Conservation (phyloP, 1,140 invertebrate species). For the Thaumetopoea pityocampa region DNA sequence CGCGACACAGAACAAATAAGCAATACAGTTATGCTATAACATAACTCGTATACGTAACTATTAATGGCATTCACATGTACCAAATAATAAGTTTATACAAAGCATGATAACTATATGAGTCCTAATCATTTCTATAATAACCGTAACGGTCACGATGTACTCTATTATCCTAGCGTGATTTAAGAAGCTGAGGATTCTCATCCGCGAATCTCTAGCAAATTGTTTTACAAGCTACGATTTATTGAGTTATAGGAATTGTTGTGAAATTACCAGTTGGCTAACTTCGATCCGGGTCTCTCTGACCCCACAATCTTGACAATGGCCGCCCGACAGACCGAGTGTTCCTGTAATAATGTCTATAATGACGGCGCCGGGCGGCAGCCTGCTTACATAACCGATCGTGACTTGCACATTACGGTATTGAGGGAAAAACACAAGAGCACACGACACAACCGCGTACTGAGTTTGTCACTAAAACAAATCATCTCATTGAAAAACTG, state of each 20-base stretch:
- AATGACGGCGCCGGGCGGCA: conserved; percentile 64
- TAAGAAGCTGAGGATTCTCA: conserved; percentile 36
- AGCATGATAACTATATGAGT: conserved; percentile 45
- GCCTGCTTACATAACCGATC: conserved; percentile 70
- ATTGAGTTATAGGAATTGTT: conserved; percentile 66
- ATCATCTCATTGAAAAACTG: neutral
- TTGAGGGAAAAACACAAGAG: conserved; percentile 59
- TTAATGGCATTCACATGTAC: conserved; percentile 40
- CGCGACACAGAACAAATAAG: no score
- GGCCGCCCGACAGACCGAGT: conserved; percentile 54
- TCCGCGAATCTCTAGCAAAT: conserved; percentile 47
- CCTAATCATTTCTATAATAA: conserved; percentile 65
- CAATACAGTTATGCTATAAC: no score
- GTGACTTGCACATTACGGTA: conserved; percentile 72
- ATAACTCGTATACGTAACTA: conserved; percentile 12
- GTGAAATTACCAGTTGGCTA: conserved; percentile 67
- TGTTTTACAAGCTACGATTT: conserved; percentile 69
- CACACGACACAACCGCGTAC: conserved; percentile 38
- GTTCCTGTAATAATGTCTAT: conserved; percentile 64
- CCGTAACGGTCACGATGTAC: conserved; percentile 55
- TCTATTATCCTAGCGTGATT: conserved; percentile 58
- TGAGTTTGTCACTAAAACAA: conserved; percentile 3
- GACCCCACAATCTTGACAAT: conserved; percentile 75
- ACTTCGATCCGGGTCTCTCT: conserved; percentile 46
- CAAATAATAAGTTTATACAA: conserved; percentile 35